These are phyloP conservation scores for Bubo blakistoni DNA, from an alignment of 2,113 vertebrate genomes.

Conservation along the genomic window DNA sequence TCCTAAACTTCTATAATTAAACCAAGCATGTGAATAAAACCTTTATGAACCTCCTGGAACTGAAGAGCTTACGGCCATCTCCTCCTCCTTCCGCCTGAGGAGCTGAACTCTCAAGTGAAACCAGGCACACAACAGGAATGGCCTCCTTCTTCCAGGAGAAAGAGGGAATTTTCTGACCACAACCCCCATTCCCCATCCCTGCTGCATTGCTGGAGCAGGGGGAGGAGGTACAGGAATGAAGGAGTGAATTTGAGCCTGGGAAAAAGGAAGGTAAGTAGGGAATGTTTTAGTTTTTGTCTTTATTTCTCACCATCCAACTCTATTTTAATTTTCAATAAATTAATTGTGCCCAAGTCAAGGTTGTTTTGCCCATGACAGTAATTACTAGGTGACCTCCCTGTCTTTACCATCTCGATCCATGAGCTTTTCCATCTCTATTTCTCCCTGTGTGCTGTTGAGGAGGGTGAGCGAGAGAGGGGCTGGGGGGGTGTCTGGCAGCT, in stretches of 20 bases:
- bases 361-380: background rate
- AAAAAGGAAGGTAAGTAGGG: background rate
- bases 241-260: background rate
- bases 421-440: background rate
- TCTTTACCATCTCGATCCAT: background rate
- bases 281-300: background rate
- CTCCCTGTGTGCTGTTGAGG: background rate
- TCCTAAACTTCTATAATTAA: background rate
- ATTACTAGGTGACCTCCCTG: background rate
- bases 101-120: background rate
- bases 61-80: rapidly evolving
- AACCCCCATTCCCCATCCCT: background rate
- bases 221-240: background rate
- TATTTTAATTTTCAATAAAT: background rate
- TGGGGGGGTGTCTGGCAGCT: background rate
- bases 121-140: rapidly evolving
- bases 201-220: too few relatives aligned
- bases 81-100: background rate
- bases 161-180: background rate
- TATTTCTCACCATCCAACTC: background rate
- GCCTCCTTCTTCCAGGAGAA: background rate
- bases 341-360: background rate
- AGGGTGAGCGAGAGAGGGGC: background rate
- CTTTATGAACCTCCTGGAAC: background rate
- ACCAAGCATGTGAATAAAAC: background rate